These are phyloP conservation scores for Tetragonula clypearis DNA, from an alignment of 1,140 invertebrate species.

Conservation along the genomic window DNA sequence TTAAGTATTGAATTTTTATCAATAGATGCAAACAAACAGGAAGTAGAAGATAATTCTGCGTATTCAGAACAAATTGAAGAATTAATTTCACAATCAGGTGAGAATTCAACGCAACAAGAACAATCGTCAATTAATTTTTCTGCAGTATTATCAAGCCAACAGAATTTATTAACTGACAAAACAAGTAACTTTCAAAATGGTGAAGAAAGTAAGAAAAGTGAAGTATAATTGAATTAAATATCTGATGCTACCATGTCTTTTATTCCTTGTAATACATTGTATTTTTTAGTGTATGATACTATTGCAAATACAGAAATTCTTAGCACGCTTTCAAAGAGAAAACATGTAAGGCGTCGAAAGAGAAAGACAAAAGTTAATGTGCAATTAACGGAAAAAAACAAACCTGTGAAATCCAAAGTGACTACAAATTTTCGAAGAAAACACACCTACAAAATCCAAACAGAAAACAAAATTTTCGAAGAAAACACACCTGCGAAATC, in stretches of 20 bases:
- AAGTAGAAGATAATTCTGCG: neutral
- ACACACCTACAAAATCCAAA: constrained; percentile 56
- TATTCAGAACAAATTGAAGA: neutral
- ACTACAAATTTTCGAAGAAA: constrained; percentile 46
- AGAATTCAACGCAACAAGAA: neutral
- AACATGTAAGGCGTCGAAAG: constrained; percentile 60
- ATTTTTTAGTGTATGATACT: neutral
- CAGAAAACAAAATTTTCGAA: constrained; percentile 33
- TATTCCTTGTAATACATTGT: neutral
- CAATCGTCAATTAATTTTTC: neutral
- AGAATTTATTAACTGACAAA: neutral
- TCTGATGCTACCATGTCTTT: neutral
- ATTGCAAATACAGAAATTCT: too few species aligned
- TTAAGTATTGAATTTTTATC: neutral
- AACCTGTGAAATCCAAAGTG: constrained; percentile 58
- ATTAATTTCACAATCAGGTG: too few species aligned
- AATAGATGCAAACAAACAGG: neutral
- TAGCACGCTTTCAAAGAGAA: constrained; percentile 45
- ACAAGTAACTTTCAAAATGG: neutral
- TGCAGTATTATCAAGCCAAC: neutral
- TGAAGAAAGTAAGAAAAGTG: constrained; percentile 34
- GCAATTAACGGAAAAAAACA: neutral
- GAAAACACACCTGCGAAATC: constrained; percentile 48
- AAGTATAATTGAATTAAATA: constrained; percentile 47
- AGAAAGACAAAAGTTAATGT: constrained; percentile 4